phyloP scores from a whole-genome alignment of 2,797 vertebrate genomes.

The Poecile montanus region DNA sequence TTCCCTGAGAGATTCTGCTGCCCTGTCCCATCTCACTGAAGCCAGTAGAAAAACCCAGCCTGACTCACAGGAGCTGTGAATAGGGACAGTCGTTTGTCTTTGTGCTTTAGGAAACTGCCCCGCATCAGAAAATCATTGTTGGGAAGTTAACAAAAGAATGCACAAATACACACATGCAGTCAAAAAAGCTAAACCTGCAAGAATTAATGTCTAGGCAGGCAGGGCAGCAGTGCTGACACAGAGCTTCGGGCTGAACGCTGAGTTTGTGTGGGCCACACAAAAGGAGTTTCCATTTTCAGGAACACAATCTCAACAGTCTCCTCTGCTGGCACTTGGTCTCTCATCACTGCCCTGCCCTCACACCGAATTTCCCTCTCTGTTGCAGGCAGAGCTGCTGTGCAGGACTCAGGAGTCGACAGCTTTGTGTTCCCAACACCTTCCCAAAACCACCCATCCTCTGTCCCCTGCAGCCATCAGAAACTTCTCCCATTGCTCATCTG shows the following conservation, averaged over 20 bases:
- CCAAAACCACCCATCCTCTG: background rate
- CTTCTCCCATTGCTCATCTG: background rate
- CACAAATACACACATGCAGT: background rate
- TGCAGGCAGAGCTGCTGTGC: background rate
- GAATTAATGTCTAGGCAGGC: slow-evolving; percentile 10
- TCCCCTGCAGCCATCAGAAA: background rate
- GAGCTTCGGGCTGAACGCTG: background rate
- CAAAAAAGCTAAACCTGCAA: slow-evolving; percentile 17
- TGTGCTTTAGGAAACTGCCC: background rate
- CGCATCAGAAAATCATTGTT: background rate
- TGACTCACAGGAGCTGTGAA: background rate
- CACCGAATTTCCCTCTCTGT: background rate
- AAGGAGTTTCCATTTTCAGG: background rate
- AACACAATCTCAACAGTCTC: background rate
- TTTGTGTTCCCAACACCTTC: background rate
- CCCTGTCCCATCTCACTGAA: background rate
- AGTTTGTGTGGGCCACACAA: background rate
- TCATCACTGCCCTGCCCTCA: background rate
- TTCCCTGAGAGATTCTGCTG: background rate
- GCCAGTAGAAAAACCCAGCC: background rate
- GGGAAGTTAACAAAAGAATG: background rate
- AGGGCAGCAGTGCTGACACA: background rate
- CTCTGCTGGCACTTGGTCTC: background rate
- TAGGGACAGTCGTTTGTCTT: background rate
- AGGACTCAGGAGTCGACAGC: background rate